A percentile compares a stretch with the other conserved stretches of the same genome.
Evolutionary conservation across 2,113 vertebrate species (phyloP).

Genomic region (Sinocyclocheilus anophthalmus): DNA sequence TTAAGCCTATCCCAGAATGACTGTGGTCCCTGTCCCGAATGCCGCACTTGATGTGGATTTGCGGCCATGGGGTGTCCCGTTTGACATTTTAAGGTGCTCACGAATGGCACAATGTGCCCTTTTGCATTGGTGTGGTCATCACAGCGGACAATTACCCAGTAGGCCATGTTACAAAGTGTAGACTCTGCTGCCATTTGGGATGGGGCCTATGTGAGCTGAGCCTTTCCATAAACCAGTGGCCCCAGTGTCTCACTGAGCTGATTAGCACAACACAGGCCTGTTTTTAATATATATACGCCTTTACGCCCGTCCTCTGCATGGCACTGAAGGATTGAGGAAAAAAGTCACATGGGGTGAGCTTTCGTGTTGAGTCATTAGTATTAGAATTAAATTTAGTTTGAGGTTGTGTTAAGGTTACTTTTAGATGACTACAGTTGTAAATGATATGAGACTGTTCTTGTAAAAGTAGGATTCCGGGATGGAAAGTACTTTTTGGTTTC

Average conservation of each 20-base stretch:
- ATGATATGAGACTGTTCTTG: neutral
- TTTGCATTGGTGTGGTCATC: neutral
- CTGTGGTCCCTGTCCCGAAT: neutral
- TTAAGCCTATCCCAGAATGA: neutral
- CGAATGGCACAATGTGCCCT: neutral
- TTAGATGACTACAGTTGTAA: neutral
- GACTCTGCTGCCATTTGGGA: neutral
- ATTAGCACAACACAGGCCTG: neutral
- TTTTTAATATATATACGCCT: neutral
- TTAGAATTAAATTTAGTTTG: neutral
- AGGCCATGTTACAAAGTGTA: neutral
- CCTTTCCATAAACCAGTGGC: neutral
- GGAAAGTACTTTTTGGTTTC: neutral
- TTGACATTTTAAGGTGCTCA: slow-evolving; percentile 9
- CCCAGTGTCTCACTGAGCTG: neutral
- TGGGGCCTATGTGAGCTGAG: neutral
- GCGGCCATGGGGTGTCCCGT: neutral
- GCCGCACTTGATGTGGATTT: neutral
- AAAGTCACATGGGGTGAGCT: slow-evolving; percentile 14
- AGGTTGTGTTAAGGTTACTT: neutral
- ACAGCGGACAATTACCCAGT: neutral
- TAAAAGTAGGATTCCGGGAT: neutral
- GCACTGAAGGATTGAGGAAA: neutral
- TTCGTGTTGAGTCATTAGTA: neutral
- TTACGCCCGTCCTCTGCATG: neutral